Percentiles rank a stretch among this genome's conserved stretches.
These are phyloP conservation scores for Regulus satrapa DNA, from an alignment of 2,113 vertebrate genomes.

Conservation along the genomic window DNA sequence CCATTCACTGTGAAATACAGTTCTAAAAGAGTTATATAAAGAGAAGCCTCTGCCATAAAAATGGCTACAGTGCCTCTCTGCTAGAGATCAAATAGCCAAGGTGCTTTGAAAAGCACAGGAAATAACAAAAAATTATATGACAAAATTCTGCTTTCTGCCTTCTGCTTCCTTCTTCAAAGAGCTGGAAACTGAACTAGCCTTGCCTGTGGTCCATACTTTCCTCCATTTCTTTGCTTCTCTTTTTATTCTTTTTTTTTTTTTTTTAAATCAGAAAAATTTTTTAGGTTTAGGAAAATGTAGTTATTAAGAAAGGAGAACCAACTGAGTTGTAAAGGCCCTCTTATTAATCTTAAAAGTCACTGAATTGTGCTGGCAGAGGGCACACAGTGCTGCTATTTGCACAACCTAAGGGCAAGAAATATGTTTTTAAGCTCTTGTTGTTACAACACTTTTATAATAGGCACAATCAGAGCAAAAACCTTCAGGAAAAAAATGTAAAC, in stretches of 20 bases:
- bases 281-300: background rate
- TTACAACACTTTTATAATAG: background rate
- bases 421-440: background rate
- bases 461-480: background rate
- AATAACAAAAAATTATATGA: background rate
- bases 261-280: background rate
- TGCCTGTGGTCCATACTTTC: background rate
- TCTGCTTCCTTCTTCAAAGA: background rate
- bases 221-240: background rate
- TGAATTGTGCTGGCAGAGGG: background rate
- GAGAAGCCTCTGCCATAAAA: background rate
- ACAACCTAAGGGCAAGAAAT: background rate
- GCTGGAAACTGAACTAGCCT: background rate
- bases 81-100: background rate
- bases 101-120: background rate
- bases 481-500: constrained; percentile 32
- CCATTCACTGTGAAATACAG: background rate
- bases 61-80: background rate
- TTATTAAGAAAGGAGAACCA: background rate
- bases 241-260: background rate
- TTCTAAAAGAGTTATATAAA: background rate
- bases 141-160: background rate
- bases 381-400: background rate
- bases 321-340: background rate
- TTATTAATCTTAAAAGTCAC: background rate